These are phyloP conservation scores for Stenopsyche tienmushanensis DNA, from an alignment of 1,140 invertebrate species.

Conservation along the genomic window DNA sequence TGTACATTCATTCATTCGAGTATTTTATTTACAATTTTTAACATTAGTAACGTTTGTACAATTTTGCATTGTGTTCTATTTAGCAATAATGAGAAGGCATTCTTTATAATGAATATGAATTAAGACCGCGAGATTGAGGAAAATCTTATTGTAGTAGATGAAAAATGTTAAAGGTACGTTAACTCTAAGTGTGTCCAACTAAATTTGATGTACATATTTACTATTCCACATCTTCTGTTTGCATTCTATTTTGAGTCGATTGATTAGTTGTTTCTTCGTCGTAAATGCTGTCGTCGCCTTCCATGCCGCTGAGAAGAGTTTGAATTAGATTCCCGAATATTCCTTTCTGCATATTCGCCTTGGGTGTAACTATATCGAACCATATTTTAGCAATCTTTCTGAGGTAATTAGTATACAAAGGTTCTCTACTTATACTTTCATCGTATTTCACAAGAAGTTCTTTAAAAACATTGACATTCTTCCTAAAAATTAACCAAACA, in stretches of 20 bases:
- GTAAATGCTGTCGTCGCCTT: conserved; percentile 21
- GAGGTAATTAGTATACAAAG: conserved; percentile 77
- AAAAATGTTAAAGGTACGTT: too few species aligned
- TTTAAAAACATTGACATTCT: conserved; percentile 62
- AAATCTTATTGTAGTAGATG: too few species aligned
- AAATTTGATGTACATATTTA: too few species aligned
- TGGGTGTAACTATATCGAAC: conserved; percentile 25
- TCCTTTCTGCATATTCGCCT: conserved; percentile 18
- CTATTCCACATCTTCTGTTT: conserved; percentile 22
- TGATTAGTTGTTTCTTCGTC: conserved; percentile 17
- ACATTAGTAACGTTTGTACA: too few species aligned
- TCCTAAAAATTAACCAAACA: conserved; percentile 75
- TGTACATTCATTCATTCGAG: too few species aligned
- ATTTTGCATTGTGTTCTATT: too few species aligned
- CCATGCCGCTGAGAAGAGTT: conserved; percentile 23
- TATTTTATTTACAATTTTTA: too few species aligned
- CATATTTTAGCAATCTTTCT: conserved; percentile 69
- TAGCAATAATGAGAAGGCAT: too few species aligned
- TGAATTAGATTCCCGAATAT: conserved; percentile 35
- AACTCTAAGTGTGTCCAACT: too few species aligned
- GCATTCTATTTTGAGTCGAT: not conserved
- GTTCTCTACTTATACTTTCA: conserved; percentile 72
- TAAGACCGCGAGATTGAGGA: too few species aligned
- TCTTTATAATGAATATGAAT: too few species aligned
- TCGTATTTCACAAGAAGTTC: conserved; percentile 77